Evolutionary conservation across 2,797 vertebrate species (phyloP).

Genomic region (Xyrichtys novacula): DNA sequence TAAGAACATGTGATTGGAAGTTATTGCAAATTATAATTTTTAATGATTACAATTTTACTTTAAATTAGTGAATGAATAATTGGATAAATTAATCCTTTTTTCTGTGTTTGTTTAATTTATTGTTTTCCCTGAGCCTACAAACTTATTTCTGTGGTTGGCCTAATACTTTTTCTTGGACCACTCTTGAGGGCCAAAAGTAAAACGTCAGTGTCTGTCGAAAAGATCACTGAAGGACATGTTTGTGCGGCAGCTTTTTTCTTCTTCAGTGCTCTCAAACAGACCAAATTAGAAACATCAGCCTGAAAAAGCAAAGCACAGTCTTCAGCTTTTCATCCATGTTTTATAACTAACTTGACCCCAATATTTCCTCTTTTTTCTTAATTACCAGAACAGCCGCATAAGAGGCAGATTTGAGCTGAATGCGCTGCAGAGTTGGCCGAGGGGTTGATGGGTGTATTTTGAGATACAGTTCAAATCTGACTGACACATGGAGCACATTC

Average conservation of each 20-base stretch:
- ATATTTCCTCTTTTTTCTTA: background rate
- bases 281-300: conserved; percentile 3
- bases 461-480: conserved; percentile 29
- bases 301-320: background rate
- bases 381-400: background rate
- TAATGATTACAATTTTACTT: too few species aligned
- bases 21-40: too few species aligned
- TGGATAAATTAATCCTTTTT: too few species aligned
- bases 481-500: conserved; percentile 8
- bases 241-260: background rate
- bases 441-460: conserved; percentile 6
- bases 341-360: background rate
- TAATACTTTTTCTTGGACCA: background rate
- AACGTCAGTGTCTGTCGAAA: background rate
- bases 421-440: background rate
- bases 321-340: background rate
- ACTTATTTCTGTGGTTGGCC: background rate
- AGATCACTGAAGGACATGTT: background rate
- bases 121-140: too few species aligned
- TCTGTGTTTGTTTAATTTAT: too few species aligned
- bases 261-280: background rate
- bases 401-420: conserved; percentile 9
- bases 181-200: background rate
- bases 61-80: too few species aligned
- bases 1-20: too few species aligned